Conservation (phyloP, 2,888 invertebrate genomes). For the Allolobophora icterica region DNA sequence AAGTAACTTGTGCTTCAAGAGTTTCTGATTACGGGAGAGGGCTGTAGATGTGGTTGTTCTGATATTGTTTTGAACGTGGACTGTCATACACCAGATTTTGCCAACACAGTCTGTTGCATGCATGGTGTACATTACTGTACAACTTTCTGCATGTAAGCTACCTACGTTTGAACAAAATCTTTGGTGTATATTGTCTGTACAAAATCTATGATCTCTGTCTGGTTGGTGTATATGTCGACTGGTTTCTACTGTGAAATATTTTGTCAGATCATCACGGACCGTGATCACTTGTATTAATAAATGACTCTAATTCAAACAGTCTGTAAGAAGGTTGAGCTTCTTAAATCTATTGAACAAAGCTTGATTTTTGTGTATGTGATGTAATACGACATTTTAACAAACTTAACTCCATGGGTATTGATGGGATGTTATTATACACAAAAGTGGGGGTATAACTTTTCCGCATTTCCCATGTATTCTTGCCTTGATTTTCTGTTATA, state of each 20-base stretch:
- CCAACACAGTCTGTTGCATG: background rate
- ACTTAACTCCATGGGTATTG: background rate
- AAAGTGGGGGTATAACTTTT: too few relatives aligned
- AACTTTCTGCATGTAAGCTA: background rate
- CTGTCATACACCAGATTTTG: background rate
- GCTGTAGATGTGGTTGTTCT: background rate
- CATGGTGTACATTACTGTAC: background rate
- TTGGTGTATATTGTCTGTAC: background rate
- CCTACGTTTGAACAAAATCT: background rate
- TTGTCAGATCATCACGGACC: background rate
- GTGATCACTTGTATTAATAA: constrained; percentile 11
- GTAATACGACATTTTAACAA: background rate
- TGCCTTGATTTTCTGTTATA: too few relatives aligned
- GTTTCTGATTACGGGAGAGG: background rate
- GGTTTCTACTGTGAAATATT: constrained; percentile 17
- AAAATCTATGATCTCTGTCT: background rate
- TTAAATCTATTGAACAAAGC: background rate
- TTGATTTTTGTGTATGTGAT: background rate
- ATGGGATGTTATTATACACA: too few relatives aligned
- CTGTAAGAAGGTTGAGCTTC: background rate
- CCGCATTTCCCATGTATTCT: too few relatives aligned
- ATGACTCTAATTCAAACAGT: background rate
- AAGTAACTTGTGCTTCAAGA: background rate
- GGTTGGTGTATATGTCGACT: background rate
- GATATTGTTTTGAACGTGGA: background rate